These are phyloP conservation scores for Nephrotoma flavescens DNA, from an alignment of 2,888 invertebrate species.

Conservation along the genomic window DNA sequence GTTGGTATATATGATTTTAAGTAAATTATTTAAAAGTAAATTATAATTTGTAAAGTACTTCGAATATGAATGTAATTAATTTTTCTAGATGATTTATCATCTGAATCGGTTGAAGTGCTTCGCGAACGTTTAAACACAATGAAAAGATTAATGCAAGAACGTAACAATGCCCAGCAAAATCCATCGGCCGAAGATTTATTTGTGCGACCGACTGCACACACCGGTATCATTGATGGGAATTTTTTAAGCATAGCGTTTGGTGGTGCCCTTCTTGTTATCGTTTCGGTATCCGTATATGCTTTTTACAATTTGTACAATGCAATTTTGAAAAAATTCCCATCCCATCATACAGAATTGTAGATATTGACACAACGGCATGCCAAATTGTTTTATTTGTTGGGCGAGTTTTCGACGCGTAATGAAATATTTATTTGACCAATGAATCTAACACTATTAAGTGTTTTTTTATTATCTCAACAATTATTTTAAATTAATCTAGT, in stretches of 20 bases:
- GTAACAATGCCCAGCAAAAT: slow-evolving; percentile 36
- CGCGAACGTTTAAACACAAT: slow-evolving; percentile 62
- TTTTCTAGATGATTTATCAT: slow-evolving; percentile 24
- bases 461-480: not conserved
- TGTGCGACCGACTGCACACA: slow-evolving; percentile 18
- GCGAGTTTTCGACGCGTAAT: not conserved
- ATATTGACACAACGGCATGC: slow-evolving; percentile 3
- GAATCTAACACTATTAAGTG: not conserved
- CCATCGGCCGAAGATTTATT: not conserved
- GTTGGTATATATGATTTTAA: not conserved
- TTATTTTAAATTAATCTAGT: not conserved
- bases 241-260: slow-evolving; percentile 73
- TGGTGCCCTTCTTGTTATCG: slow-evolving; percentile 58
- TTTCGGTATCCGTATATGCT: slow-evolving; percentile 70
- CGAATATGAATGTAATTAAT: not conserved
- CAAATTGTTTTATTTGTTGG: not conserved
- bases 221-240: slow-evolving; percentile 65
- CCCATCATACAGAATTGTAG: slow-evolving; percentile 67
- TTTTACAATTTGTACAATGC: slow-evolving; percentile 72
- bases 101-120: slow-evolving; percentile 67
- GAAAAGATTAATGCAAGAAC: slow-evolving; percentile 68
- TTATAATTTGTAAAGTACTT: not conserved
- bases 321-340: slow-evolving; percentile 68
- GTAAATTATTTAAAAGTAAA: not conserved
- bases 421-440: not conserved